Conservation (phyloP, 2,888 invertebrate species). For the Campaea margaritaria region DNA sequence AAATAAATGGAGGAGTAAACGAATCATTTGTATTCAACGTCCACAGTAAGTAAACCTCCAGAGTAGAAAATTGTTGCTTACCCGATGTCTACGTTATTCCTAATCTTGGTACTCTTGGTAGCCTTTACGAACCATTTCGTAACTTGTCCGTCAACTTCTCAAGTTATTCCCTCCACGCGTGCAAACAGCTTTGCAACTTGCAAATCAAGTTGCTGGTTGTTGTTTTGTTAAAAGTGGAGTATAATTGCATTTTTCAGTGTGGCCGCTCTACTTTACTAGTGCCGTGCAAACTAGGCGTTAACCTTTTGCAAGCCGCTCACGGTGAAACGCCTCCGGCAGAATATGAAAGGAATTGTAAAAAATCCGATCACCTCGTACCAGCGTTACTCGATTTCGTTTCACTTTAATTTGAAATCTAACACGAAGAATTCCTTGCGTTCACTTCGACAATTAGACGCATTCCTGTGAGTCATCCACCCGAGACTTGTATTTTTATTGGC, state of each 20-base stretch:
- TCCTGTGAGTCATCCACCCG: slow-evolving; percentile 79
- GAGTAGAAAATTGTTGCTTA: slow-evolving; percentile 13
- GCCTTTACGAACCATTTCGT: slow-evolving; percentile 2
- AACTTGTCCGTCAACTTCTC: slow-evolving; percentile 16
- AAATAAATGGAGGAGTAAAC: slow-evolving; percentile 1
- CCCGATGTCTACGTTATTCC: not conserved
- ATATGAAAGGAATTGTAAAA: slow-evolving; percentile 35
- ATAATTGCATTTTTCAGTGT: not conserved
- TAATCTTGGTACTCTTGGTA: slow-evolving; percentile 1
- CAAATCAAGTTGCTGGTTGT: not conserved
- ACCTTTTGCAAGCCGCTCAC: slow-evolving; percentile 23
- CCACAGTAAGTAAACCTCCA: not conserved
- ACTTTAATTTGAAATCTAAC: slow-evolving; percentile 74
- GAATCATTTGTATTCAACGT: slow-evolving; percentile 10
- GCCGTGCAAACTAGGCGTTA: slow-evolving; percentile 14
- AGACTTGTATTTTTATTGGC: slow-evolving; percentile 77
- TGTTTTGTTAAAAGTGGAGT: not conserved
- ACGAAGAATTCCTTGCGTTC: slow-evolving; percentile 69
- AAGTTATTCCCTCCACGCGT: slow-evolving; percentile 5
- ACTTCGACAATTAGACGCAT: slow-evolving; percentile 77
- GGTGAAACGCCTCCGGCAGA: slow-evolving; percentile 25
- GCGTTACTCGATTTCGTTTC: slow-evolving; percentile 60
- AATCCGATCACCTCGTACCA: slow-evolving; percentile 40
- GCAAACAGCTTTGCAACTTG: slow-evolving; percentile 7
- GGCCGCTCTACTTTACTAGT: not conserved